Evolutionary conservation across 2,113 vertebrate species (phyloP).

Genomic region (Hiodon alosoides): DNA sequence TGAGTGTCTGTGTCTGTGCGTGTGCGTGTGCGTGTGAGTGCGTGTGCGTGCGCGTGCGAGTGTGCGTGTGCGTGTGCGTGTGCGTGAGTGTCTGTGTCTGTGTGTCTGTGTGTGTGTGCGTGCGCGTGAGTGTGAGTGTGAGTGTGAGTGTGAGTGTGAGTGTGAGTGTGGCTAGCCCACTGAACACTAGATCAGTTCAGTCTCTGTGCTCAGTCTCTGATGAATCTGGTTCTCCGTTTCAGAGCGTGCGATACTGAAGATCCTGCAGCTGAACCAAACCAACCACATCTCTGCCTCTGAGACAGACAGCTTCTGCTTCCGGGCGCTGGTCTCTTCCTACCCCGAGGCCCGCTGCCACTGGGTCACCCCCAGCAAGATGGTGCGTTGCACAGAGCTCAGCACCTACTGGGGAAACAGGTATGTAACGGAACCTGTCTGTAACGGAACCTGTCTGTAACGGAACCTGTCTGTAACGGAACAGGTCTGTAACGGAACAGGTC

Average conservation of each 20-base stretch:
- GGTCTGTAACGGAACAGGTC: neutral
- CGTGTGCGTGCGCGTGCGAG: too few species aligned
- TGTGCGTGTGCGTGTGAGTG: neutral
- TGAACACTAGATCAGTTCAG: too few species aligned
- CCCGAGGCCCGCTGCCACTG: constrained; percentile 73
- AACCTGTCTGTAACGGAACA: neutral
- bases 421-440: neutral
- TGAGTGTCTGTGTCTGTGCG: too few species aligned
- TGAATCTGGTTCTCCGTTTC: constrained; percentile 24
- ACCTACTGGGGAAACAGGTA: constrained; percentile 27
- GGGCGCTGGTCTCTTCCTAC: constrained; percentile 69
- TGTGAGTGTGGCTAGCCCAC: constrained; percentile 33
- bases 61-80: too few species aligned
- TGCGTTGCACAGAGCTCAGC: constrained; percentile 24
- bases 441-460: neutral
- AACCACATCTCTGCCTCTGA: constrained; percentile 55
- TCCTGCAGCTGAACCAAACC: constrained; percentile 53
- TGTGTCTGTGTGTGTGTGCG: constrained; percentile 1
- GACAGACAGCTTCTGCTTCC: constrained; percentile 62
- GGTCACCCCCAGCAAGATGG: constrained; percentile 52
- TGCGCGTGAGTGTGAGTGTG: constrained; percentile 41
- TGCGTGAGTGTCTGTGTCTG: neutral
- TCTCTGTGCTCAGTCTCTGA: constrained; percentile 25
- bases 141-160: fast-evolving
- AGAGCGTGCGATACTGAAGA: constrained; percentile 75